phyloP scores from a whole-genome alignment of 2,797 vertebrate species.

The Uromys caudimaculatus region DNA sequence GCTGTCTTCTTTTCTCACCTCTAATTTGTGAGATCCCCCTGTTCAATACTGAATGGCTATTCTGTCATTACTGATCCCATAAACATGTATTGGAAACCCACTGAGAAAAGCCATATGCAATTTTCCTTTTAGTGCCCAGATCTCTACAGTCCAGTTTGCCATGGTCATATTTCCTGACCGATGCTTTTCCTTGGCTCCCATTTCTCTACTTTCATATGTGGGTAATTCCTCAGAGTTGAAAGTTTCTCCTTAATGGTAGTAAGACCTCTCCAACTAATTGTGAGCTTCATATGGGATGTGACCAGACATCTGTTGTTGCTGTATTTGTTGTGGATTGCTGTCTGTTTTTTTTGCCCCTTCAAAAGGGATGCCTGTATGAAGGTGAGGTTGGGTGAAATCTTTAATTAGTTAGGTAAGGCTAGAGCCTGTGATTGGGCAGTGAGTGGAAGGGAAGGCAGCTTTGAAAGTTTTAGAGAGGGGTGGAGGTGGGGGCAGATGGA shows the following conservation, averaged over 20 bases:
- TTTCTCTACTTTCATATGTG: neutral
- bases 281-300: constrained; percentile 13
- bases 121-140: constrained; percentile 31
- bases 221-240: neutral
- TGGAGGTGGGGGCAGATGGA: no score
- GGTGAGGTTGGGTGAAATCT: no score
- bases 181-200: neutral
- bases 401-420: no score
- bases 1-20: constrained; percentile 35
- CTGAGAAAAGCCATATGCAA: constrained; percentile 38
- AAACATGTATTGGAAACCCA: constrained; percentile 56
- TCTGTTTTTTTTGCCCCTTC: no score
- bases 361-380: no score
- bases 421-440: no score
- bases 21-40: neutral
- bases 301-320: neutral
- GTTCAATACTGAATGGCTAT: neutral
- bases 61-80: constrained; percentile 10
- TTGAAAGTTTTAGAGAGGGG: no score
- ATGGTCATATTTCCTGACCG: neutral
- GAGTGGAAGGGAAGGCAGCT: no score
- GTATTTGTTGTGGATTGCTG: neutral
- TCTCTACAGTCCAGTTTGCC: neutral
- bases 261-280: neutral
- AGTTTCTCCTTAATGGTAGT: neutral